Base-by-base conservation (phyloP, 2,888 invertebrate species). In the Drosophila meridionalis region DNA sequence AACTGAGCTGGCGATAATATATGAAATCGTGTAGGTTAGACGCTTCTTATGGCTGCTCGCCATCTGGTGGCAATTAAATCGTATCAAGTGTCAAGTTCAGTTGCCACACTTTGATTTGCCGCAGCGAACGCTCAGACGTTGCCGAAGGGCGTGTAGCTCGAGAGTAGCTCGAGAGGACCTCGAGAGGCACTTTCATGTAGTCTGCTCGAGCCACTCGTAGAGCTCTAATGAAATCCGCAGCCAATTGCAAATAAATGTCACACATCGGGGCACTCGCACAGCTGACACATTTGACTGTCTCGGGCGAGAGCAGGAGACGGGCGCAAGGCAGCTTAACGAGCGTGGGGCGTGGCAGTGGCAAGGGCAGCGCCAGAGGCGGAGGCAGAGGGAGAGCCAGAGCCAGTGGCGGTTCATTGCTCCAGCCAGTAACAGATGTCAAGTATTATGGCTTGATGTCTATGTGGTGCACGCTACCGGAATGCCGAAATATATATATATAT, bases 181-280 rank as follows among this genome's bases (percentile, higher is more conserved):
- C 58, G 62, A 59, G 47, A 53, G 63, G 34, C 69, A 34, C 48
- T 63, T 67, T 69, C 59, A 42, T 66, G 75, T 58, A 71, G 66
- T 63, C 36, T 50, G 36, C 30, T 38, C 28, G 48, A 68, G 61
- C 62, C 74, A 78, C 75, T 83, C 68, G 28, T 71, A 60, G 69
- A 38, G 45, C 73, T 66, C 65, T 64, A 77, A 68, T 67, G 62
- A 82, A 71, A 75, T 77, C 77, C 72, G 69, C 73, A 80, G 64
- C 69, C 79, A 77, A 83, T 87, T 79, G 85, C 79, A 77, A 87
- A 78, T 80, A 80, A 87, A 72, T 84, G 83, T 77, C 87, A 74
- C 65, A 80, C 82, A 74, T 74, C 76, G 70, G 42, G 60, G 65
- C 81, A 84, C 82, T 87, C 70, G 73, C 73, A 63, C 84, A 87